These are phyloP conservation scores for Nephrotoma guestfalica DNA, from an alignment of 2,888 invertebrate species.

Conservation along the genomic window DNA sequence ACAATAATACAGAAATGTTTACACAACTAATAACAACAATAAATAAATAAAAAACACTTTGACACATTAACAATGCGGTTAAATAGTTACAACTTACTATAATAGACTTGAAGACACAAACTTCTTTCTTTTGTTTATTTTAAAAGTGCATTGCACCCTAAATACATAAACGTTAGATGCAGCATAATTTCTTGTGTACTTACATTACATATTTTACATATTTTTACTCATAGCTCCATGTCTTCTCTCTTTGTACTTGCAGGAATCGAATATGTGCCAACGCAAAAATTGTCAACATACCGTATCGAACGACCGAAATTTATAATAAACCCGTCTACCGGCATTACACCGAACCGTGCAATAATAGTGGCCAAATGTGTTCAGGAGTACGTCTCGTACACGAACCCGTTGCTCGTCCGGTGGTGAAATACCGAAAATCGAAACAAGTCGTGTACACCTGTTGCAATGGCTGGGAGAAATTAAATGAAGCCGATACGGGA, in stretches of 20 bases:
- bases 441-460: conserved; percentile 37
- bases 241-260: conserved; percentile 15
- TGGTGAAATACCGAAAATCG: conserved; percentile 32
- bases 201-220: too few species aligned
- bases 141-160: neutral
- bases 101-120: neutral
- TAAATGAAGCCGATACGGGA: conserved; percentile 37
- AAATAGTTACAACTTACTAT: neutral
- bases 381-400: conserved; percentile 38
- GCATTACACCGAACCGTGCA: conserved; percentile 36
- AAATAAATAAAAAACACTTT: neutral
- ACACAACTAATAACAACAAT: neutral
- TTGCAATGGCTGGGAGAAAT: conserved; percentile 47
- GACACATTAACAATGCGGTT: neutral
- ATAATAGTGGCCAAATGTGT: conserved; percentile 32
- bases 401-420: conserved; percentile 37
- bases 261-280: conserved; percentile 38
- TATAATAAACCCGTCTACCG: conserved; percentile 39
- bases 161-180: neutral
- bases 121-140: neutral
- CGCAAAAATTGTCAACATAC: conserved; percentile 34
- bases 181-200: neutral
- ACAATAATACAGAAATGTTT: neutral
- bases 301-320: conserved; percentile 36
- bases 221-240: neutral